Evolutionary conservation across 2,888 invertebrate species (phyloP).

Genomic region (Hedychridium roseum): DNA sequence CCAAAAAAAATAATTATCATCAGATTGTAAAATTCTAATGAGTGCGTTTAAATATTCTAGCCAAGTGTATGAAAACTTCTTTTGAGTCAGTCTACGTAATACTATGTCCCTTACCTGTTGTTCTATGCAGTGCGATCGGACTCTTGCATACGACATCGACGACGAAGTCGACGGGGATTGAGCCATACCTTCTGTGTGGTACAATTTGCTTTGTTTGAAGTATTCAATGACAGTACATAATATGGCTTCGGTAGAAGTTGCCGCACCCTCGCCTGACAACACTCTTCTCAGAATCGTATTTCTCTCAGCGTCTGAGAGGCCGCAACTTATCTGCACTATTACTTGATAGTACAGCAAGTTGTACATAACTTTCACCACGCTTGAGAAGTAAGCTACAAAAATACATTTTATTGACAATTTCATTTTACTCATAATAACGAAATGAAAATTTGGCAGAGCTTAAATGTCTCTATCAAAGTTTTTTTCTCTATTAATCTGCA

Average conservation of each 20-base stretch:
- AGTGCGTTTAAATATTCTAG: too few relatives aligned
- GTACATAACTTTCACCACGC: constrained; percentile 87
- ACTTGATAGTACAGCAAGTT: constrained; percentile 91
- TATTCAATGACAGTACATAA: constrained; percentile 48
- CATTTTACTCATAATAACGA: too few relatives aligned
- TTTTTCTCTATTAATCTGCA: too few relatives aligned
- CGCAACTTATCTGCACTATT: constrained; percentile 79
- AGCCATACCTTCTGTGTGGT: constrained; percentile 24
- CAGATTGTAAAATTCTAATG: too few relatives aligned
- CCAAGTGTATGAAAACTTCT: too few relatives aligned
- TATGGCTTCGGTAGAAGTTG: constrained; percentile 46
- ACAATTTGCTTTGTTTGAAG: constrained; percentile 49
- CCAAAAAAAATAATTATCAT: too few relatives aligned
- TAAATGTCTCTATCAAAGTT: too few relatives aligned
- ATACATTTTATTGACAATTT: too few relatives aligned
- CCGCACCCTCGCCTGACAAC: constrained; percentile 24
- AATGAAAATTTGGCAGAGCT: too few relatives aligned
- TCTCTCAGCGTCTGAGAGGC: constrained; percentile 73
- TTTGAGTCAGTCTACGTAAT: too few relatives aligned
- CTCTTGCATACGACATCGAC: constrained; percentile 21
- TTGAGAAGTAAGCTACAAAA: constrained; percentile 83
- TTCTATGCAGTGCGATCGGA: constrained; percentile 34
- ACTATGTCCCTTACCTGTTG: constrained; percentile 38
- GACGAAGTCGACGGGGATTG: constrained; percentile 36
- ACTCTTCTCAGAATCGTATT: constrained; percentile 51